Conservation (phyloP, 2,888 invertebrate genomes). For the Drosophila mulleri region DNA sequence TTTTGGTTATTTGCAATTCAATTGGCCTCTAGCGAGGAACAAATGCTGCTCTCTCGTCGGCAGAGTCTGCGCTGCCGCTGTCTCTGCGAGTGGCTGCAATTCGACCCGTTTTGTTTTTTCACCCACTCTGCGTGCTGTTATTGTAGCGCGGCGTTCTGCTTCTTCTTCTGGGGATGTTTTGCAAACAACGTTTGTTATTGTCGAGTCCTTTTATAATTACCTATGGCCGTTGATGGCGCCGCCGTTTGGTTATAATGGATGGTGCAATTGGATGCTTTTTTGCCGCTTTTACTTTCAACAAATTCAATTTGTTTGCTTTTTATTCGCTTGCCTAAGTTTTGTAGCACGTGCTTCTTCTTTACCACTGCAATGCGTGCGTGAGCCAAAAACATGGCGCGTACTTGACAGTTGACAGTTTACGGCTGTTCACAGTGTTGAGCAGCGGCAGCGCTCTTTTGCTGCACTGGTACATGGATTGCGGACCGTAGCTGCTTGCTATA, state of each 20-base stretch:
- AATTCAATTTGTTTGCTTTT: conserved; percentile 52
- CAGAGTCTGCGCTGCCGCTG: conserved; percentile 49
- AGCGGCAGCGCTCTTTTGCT: conserved; percentile 33
- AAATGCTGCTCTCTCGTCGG: conserved; percentile 23
- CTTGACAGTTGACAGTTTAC: conserved; percentile 57
- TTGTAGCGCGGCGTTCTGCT: conserved; percentile 55
- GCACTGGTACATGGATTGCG: neutral
- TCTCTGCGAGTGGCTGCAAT: conserved; percentile 39
- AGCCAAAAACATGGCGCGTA: conserved; percentile 64
- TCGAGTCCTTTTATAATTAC: conserved; percentile 27
- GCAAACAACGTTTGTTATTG: conserved; percentile 34
- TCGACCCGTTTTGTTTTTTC: conserved; percentile 20
- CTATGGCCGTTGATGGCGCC: conserved; percentile 23
- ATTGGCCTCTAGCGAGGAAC: conserved; percentile 20
- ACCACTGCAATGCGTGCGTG: conserved; percentile 61
- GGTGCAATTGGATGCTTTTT: neutral
- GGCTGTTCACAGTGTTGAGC: conserved; percentile 42
- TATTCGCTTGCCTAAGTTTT: conserved; percentile 19
- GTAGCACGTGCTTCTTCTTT: conserved; percentile 73
- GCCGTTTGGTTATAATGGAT: neutral
- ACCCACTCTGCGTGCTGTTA: conserved; percentile 41
- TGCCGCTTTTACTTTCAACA: conserved; percentile 19
- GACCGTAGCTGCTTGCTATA: conserved; percentile 10
- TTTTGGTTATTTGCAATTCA: conserved; percentile 52
- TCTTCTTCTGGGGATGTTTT: conserved; percentile 30